Evolutionary conservation across 2,113 vertebrate species (phyloP).

Genomic region (Murina feae): DNA sequence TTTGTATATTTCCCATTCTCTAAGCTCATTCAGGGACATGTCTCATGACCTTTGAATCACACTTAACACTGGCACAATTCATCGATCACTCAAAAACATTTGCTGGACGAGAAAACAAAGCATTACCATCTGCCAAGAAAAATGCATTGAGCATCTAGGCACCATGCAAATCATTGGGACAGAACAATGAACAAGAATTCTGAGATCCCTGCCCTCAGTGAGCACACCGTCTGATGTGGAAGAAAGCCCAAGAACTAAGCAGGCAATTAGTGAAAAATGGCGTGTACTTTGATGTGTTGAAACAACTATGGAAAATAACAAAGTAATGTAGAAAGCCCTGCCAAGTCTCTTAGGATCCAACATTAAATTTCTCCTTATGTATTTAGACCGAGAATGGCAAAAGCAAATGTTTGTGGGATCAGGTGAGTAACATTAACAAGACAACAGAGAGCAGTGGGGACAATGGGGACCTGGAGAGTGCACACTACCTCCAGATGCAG

Average conservation of each 20-base stretch:
- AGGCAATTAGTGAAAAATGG: background rate
- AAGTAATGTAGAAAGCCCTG: background rate
- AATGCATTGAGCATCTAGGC: background rate
- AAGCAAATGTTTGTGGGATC: background rate
- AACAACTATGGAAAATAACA: background rate
- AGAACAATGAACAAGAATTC: background rate
- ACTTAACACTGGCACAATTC: background rate
- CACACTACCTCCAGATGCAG: rapidly evolving
- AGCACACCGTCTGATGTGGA: background rate
- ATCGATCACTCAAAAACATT: background rate
- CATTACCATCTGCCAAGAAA: background rate
- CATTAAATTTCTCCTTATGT: background rate
- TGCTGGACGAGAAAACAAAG: background rate
- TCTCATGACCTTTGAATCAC: background rate
- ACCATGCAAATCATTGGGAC: background rate
- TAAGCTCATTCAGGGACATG: background rate
- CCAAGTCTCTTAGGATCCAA: background rate
- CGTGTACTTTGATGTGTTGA: background rate
- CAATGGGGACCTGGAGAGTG: background rate
- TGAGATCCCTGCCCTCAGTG: background rate
- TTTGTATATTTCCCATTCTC: background rate
- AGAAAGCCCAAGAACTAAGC: background rate
- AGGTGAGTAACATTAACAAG: background rate
- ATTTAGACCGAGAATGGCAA: background rate
- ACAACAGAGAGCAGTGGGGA: background rate